Base-by-base conservation (phyloP, 2,113 vertebrate genomes). In the Xerus inauris region DNA sequence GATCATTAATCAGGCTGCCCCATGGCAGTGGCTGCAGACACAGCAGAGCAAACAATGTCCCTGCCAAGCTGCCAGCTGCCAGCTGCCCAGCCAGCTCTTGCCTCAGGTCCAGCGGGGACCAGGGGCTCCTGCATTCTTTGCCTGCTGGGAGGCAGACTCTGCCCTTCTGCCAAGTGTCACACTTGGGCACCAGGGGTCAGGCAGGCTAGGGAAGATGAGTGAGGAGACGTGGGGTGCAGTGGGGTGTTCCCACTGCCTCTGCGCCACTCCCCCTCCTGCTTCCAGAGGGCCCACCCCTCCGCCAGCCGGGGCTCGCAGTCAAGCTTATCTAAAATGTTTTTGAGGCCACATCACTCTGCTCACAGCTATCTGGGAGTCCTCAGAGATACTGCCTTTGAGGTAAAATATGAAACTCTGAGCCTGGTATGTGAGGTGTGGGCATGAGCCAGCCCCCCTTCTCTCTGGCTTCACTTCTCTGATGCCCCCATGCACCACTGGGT, bases 61-160 rank as follows among this genome's bases (percentile, higher is more conserved):
- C 87, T 95, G 97, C 67, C 92, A 76, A 54, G 57, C 88, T 35
- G 40, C 92, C 94, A 54, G 57, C 88, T 35, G 40, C 92, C 94
- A 85, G 81, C 95, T 96, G 94, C 80, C 96, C 75, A 42, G 84
- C 80, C 57, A 16, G 94, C 57, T 64, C 57, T 85, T 65, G 92
- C 87, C 75, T 80, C 14, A 83, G 42, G 59, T 73, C 54, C 95
- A 96, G 96, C 40, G 5, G 10, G 54, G 19, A 45, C 5, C 0
- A 35, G 30, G 72, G 59, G 8, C 2, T 71, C 84, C 88, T 54
- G 65, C 45, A 32, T 47, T 38, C 38, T 40, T 35, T 42, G 45
- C 76, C 51, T 1, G 6, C 89, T 28, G 1, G 16, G 54, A 91
- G 24, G 71, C 76, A 79, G 73, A 54, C 14, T 79, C 77, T 71